Evolutionary conservation across 2,888 invertebrate species (phyloP), one percentile per base, ranked within the genome.

Genomic region (Cistogaster globosa): DNA sequence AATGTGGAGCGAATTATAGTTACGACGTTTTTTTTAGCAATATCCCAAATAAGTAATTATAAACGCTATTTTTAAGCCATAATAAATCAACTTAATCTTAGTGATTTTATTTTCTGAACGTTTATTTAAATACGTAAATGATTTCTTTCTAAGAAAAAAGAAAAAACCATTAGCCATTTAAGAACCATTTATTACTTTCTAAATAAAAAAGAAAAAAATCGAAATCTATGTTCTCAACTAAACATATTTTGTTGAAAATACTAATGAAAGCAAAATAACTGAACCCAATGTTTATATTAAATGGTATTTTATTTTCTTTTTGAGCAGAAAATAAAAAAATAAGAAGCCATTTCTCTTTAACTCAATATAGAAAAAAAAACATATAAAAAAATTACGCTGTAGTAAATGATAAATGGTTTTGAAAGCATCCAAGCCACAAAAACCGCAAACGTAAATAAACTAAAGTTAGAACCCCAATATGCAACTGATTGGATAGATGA

Each of bases 351-450:
- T 74, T 22, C 12, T 72, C 38, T 22, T 69, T 51, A 9, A 53
- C 51, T 53, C 45, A 48, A n/a, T 48, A 16, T 6, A 1, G 0
- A 16, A 48, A 48, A 48, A 48, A 48, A 48, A 16, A n/a, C 14
- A 48, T 42, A 42, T 32, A 32, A 12, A 42, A n/a, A 42, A 12
- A 42, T 16, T 51, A 48, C 26, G 20, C 63, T 81, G 60, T 65
- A 51, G 68, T 48, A 74, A 67, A 85, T 85, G 82, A 85, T 82
- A 82, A 85, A 85, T 82, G 84, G 60, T 82, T 71, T 68, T 74
- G 63, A 72, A 78, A 85, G 74, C 32, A 42, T 78, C 58, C 32
- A 77, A 62, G 62, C 83, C 83, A 83, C 77, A 77, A 22, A 6
- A 72, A 81, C 81, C 81, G 32, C 81, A 78, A 84, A 75, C 76